Base-by-base conservation (phyloP, 2,888 invertebrate genomes). In the Lepetodrilus schrolli region DNA sequence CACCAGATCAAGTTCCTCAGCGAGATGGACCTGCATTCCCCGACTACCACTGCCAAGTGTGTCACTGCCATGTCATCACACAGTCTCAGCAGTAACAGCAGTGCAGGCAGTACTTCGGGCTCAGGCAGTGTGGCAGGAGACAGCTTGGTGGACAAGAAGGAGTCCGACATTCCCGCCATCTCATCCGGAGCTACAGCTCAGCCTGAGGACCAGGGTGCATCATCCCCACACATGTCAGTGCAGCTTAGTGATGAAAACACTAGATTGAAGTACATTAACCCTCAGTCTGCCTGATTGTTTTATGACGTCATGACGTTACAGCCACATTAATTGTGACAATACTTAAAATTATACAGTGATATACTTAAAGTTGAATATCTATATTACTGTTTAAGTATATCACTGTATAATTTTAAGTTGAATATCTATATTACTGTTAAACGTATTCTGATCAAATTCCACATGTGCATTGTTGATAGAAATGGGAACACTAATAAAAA, bases 1-100 rank as follows among this genome's bases (percentile, higher is more conserved):
- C 96, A 98, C 91, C 97, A 98, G 92, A 93, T 95, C 73, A 92
- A 93, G 87, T 93, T 94, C 84, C 91, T 95, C 78, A 89, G 89
- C 49, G 94, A 95, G 91, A 94, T 94, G 8, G 93, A 94, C 84
- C 92, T 93, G 76, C 91, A 78, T 50, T 78, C 80, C 80, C 36
- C 77, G 72, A 13, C 75, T 74, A 69, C 82, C 73, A 65, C 78
- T 50, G 74, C 78, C 78, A 72, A 74, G 72, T 66, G 78, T 78
- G 38, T 58, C 50, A 10, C 51, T 68, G 47, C 43, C 74, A 68
- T 66, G 66, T 70, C 77, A 75, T 71, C 73, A 43, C 66, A 75
- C 20, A 84, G 84, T 71, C 79, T 83, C 75, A 43, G 26, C 47
- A 68, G 68, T 26, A 68, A 68, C 68, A 68, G 68, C 68, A 68